Percentiles rank a stretch among this genome's conserved stretches.
These are phyloP conservation scores for Cathartes aura DNA, from an alignment of 2,113 vertebrate genomes.

Conservation along the genomic window DNA sequence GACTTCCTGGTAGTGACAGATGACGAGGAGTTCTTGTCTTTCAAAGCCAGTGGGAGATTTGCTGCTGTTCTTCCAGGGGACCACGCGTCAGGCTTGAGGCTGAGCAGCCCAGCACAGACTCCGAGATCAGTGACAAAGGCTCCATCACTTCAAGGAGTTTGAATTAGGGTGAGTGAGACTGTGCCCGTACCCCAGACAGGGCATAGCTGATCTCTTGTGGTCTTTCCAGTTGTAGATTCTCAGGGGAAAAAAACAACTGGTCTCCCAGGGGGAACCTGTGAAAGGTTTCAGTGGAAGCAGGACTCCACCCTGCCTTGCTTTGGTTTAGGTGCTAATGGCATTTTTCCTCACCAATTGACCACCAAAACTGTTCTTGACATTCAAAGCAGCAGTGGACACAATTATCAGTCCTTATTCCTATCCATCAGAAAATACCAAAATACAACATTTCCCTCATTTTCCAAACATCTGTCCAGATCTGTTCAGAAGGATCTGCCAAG, in stretches of 20 bases:
- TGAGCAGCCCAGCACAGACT: not conserved
- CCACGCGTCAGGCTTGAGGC: accelerated
- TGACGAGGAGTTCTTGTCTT: not conserved
- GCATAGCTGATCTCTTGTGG: not conserved
- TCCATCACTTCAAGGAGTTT: not conserved
- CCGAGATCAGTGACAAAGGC: not conserved
- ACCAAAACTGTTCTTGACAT: not conserved
- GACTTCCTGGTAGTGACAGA: not conserved
- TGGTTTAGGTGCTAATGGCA: not conserved
- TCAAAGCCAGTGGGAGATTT: not conserved
- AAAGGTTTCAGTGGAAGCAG: not conserved
- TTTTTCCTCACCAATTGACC: not conserved
- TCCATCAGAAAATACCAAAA: not conserved
- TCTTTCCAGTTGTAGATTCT: not conserved
- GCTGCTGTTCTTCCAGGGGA: not conserved
- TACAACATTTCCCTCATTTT: not conserved
- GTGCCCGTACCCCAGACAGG: not conserved
- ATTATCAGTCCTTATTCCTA: not conserved
- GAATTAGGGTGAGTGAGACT: not conserved
- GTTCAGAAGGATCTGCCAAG: not conserved
- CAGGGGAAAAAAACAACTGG: not conserved
- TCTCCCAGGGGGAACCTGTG: not conserved
- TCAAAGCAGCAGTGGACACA: not conserved
- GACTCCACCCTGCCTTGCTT: not conserved
- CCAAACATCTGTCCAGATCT: not conserved